Conservation (phyloP, 2,888 invertebrate genomes). For the Thera obeliscata region DNA sequence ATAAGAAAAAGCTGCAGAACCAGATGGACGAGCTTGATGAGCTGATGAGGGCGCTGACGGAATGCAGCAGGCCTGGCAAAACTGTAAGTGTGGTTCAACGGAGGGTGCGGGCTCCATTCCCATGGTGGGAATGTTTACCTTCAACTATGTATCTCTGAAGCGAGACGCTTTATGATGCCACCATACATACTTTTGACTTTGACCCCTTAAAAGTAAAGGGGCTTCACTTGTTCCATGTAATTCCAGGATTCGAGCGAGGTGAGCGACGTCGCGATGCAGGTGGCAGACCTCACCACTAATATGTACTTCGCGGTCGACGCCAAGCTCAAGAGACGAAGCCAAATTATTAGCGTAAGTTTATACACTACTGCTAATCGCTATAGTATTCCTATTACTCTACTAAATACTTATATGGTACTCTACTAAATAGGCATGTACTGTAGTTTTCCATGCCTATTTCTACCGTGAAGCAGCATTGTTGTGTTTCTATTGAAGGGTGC, state of each 20-base stretch:
- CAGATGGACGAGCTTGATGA: conserved; percentile 64
- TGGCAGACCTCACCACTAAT: conserved; percentile 67
- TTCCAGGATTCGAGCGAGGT: conserved; percentile 52
- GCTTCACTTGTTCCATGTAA: no score
- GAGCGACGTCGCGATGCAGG: conserved; percentile 61
- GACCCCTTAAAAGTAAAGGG: no score
- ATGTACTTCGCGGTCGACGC: conserved; percentile 68
- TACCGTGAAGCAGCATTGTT: no score
- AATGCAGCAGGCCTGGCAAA: conserved; percentile 41
- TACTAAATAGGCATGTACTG: no score
- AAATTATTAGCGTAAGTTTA: conserved; percentile 52
- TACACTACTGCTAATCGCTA: neutral
- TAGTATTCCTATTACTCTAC: no score
- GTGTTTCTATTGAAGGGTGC: no score
- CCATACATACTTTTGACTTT: no score
- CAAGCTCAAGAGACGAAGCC: conserved; percentile 55
- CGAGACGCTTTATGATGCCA: no score
- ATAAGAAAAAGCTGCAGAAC: conserved; percentile 59
- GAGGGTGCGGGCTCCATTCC: neutral
- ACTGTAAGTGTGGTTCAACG: conserved; percentile 50
- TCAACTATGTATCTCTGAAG: no score
- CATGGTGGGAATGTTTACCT: no score
- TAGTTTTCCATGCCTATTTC: no score
- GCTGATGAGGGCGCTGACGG: conserved; percentile 50
- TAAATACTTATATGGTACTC: no score